phyloP scores from a whole-genome alignment of 2,797 vertebrate genomes.

The Enteromius anoplus region DNA sequence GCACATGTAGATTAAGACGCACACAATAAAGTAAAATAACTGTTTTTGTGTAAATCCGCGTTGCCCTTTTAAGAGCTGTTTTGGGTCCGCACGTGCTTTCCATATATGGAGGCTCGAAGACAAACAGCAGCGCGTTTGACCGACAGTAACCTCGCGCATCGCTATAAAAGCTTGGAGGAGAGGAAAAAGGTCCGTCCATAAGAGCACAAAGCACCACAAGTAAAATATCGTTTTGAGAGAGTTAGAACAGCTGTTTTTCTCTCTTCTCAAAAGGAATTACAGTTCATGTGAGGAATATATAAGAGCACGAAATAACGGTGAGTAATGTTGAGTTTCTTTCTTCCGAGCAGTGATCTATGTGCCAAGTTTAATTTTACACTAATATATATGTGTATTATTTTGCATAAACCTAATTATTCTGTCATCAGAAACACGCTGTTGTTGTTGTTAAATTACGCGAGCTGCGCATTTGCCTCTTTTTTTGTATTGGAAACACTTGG shows the following conservation, averaged over 20 bases:
- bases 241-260: constrained; percentile 11
- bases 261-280: constrained; percentile 42
- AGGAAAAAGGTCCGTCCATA: constrained; percentile 65
- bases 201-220: constrained; percentile 56
- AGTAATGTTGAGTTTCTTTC: neutral
- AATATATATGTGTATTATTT: neutral
- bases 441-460: neutral
- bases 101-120: constrained; percentile 71
- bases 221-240: constrained; percentile 23
- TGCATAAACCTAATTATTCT: neutral
- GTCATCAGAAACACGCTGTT: neutral
- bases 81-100: constrained; percentile 79
- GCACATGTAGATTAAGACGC: neutral
- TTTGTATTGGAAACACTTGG: neutral
- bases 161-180: constrained; percentile 76
- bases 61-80: constrained; percentile 79
- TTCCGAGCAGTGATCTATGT: neutral
- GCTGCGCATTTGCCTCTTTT: neutral
- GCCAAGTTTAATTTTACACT: neutral
- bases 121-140: constrained; percentile 67
- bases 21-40: too few species aligned
- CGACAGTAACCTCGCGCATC: constrained; percentile 78
- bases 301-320: neutral
- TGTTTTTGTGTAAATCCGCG: neutral
- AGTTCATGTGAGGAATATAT: constrained; percentile 56